Base-by-base conservation (phyloP, 2,888 invertebrate genomes). In the Acanthosepion esculentum region DNA sequence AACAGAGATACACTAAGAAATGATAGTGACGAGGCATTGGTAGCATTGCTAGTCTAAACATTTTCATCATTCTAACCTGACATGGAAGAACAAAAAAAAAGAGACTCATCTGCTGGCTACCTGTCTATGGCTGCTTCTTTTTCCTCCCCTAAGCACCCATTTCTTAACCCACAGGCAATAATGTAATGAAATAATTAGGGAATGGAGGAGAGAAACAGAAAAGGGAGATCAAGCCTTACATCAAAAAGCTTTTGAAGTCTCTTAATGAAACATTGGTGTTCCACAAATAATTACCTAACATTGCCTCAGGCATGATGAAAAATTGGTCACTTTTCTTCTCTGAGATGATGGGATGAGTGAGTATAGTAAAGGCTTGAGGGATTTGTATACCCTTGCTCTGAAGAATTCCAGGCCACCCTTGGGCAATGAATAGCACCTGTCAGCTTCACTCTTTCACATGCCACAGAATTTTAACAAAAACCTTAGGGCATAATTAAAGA, bases 211-310 rank as follows among this genome's bases (percentile, higher is more conserved):
- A 78, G 78, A 78, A 3, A 78, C 12, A 78, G 78, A 78, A 18
- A 78, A 78, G n/a, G n/a, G 78, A 78, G 78, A 33, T 12, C 78
- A 78, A 78, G 78, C 78, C 78, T 78, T 78, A 78, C 78, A n/a
- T 78, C 78, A 78, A 78, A 78, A 78, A 78, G 78, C 78, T 78
- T 78, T 78, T 78, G 78, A 78, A 78, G 78, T 78, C 78, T 78
- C n/a, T 10, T 78, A 78, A 78, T 78, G 78, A 78, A 78, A 33
- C 78, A 78, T 78, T 78, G 78, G 78, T 78, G 33, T 78, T 78
- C 78, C n/a, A 33, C n/a, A 78, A 78, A n/a, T 78, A 33, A 78
- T 78, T n/a, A 78, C 8, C 78, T 12, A 15, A 12, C 15, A 15
- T 78, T 78, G 78, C 78, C n/a, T 78, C 33, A 15, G 78, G 78